Percentiles rank a stretch among this genome's conserved stretches.
Conservation (phyloP, 1,140 invertebrate genomes). For the Eriocheir sinensis region DNA sequence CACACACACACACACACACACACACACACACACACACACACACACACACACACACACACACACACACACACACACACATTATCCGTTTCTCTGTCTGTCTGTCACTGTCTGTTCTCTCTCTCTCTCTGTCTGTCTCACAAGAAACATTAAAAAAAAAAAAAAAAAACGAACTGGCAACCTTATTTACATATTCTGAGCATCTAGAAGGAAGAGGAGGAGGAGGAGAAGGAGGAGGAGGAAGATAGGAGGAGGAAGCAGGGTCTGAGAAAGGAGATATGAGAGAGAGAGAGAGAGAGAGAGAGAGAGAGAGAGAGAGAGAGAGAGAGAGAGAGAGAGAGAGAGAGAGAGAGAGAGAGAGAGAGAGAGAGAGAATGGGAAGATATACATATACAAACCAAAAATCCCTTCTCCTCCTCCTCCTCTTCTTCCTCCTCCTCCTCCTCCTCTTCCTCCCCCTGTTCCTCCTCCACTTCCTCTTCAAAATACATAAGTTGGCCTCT, state of each 20-base stretch:
- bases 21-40: slow-evolving; percentile 34
- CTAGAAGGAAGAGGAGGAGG: neutral
- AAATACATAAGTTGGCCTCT: neutral
- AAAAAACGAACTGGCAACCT: slow-evolving; percentile 5
- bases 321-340: neutral
- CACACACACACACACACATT: neutral
- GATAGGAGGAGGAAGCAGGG: neutral
- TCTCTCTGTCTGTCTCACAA: slow-evolving; percentile 4
- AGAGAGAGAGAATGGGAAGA: neutral
- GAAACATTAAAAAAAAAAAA: neutral
- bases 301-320: neutral
- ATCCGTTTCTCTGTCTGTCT: neutral
- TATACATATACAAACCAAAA: neutral
- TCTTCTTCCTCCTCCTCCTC: neutral
- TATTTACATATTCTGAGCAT: slow-evolving; percentile 14
- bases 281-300: neutral
- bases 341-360: slow-evolving; percentile 55
- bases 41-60: neutral
- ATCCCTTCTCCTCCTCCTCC: neutral
- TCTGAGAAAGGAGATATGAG: neutral
- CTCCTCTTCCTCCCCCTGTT: slow-evolving; percentile 3
- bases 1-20: slow-evolving; percentile 32
- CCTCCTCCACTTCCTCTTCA: neutral
- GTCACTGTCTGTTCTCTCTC: neutral
- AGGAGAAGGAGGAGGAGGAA: neutral